phyloP scores from a whole-genome alignment of 2,888 invertebrate genomes.

The Drosophila koepferae region DNA sequence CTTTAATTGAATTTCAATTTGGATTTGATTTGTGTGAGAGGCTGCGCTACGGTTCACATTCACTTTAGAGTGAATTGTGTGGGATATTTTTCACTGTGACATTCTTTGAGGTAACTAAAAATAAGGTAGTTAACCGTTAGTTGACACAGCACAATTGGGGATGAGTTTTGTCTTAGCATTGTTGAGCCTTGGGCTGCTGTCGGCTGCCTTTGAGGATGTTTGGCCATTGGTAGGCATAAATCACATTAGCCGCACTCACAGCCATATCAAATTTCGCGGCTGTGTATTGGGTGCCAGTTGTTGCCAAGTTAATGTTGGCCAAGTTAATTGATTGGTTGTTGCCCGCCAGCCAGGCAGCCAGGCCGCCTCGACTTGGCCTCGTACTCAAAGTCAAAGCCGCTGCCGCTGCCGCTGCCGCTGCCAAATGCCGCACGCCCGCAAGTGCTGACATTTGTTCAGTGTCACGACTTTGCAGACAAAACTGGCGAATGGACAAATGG shows the following conservation, averaged over 20 bases:
- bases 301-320: conserved; percentile 54
- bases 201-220: conserved; percentile 60
- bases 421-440: conserved; percentile 69
- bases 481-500: conserved; percentile 27
- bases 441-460: conserved; percentile 79
- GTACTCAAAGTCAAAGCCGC: conserved; percentile 72
- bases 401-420: too few species aligned
- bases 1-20: conserved; percentile 1
- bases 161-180: conserved; percentile 25
- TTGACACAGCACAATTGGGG: conserved; percentile 47
- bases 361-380: conserved; percentile 45
- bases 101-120: not conserved
- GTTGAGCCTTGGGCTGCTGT: conserved; percentile 23
- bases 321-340: conserved; percentile 73
- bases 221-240: conserved; percentile 47
- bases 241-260: conserved; percentile 72
- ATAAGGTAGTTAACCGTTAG: conserved; percentile 29
- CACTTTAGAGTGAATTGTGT: conserved; percentile 1
- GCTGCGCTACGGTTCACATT: not conserved
- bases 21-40: not conserved
- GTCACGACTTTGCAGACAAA: conserved; percentile 71
- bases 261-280: conserved; percentile 74
- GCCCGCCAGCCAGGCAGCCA: conserved; percentile 2
- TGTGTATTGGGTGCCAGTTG: conserved; percentile 44
- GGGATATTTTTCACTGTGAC: not conserved